Percentiles rank a stretch among this genome's conserved stretches.
Evolutionary conservation across 2,113 vertebrate genomes (phyloP).

Genomic region (Lucifuga dentata): DNA sequence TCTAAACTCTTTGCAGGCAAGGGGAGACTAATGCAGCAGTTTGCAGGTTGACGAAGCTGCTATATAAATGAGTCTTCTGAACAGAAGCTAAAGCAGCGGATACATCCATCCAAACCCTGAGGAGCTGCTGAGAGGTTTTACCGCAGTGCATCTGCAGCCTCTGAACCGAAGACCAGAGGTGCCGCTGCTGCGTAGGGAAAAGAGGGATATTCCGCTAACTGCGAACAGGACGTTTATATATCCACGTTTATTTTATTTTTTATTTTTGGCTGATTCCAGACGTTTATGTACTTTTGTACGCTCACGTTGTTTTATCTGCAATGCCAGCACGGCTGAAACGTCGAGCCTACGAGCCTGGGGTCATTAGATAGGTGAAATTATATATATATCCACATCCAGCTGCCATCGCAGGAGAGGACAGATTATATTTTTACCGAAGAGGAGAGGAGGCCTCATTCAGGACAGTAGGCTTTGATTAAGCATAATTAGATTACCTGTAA

Average conservation of each 20-base stretch:
- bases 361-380: constrained; percentile 51
- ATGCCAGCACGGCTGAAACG: constrained; percentile 46
- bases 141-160: constrained; percentile 81
- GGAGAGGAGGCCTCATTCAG: constrained; percentile 19
- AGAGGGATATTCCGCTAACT: background rate
- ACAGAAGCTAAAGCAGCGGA: background rate
- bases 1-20: no score
- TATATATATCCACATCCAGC: constrained; percentile 17
- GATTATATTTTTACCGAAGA: constrained; percentile 6
- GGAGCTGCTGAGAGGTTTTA: constrained; percentile 55
- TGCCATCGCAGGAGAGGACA: constrained; percentile 34
- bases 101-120: background rate
- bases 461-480: constrained; percentile 37
- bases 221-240: constrained; percentile 5
- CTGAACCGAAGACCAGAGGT: constrained; percentile 36
- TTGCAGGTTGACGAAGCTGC: background rate
- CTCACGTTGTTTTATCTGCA: constrained; percentile 26
- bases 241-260: background rate
- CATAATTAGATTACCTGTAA: constrained; percentile 7
- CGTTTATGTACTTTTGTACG: constrained; percentile 9
- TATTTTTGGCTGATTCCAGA: background rate
- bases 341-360: constrained; percentile 38
- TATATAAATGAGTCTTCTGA: background rate
- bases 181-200: constrained; percentile 43
- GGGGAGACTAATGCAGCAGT: background rate